Percentiles rank a stretch among this genome's conserved stretches.
Evolutionary conservation across 1,140 invertebrate genomes (phyloP).

Genomic region (Drosophila malerkotliana): DNA sequence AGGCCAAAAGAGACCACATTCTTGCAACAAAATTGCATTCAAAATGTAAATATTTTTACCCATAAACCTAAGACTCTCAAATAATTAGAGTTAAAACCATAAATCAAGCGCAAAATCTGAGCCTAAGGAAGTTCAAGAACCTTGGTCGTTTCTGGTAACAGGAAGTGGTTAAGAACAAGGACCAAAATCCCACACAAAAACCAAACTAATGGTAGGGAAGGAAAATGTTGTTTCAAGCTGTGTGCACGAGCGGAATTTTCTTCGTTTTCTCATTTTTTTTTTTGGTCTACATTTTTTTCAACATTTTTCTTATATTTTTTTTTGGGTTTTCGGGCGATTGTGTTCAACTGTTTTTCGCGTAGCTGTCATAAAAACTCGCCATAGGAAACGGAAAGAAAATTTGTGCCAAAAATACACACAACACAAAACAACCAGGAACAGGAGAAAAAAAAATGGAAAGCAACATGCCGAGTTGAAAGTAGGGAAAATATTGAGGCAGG

Average conservation of each 20-base stretch:
- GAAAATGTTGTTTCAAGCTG: conserved; percentile 80
- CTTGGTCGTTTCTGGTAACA: conserved; percentile 30
- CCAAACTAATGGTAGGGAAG: conserved; percentile 74
- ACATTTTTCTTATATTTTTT: conserved; percentile 19
- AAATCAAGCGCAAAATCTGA: conserved; percentile 68
- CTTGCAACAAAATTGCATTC: conserved; percentile 9
- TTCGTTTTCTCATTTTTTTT: conserved; percentile 34
- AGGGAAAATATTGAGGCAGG: background rate
- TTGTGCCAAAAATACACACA: conserved; percentile 59
- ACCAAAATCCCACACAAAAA: conserved; percentile 39
- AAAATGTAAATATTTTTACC: background rate
- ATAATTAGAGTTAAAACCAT: conserved; percentile 27
- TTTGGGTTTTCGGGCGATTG: conserved; percentile 7
- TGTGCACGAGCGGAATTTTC: conserved; percentile 77
- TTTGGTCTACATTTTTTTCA: conserved; percentile 20
- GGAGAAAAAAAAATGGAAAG: conserved; percentile 18
- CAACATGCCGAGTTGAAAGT: conserved; percentile 54
- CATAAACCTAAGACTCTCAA: background rate
- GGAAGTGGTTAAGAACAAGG: conserved; percentile 56
- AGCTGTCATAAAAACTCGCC: conserved; percentile 79
- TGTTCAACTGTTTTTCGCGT: conserved; percentile 44
- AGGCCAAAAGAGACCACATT: conserved; percentile 41
- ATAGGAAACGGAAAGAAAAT: conserved; percentile 66
- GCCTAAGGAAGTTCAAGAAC: conserved; percentile 17
- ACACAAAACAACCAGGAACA: conserved; percentile 2